Evolutionary conservation across 2,888 invertebrate genomes (phyloP), one percentile per base, ranked within the genome.

Genomic region (Bruchidius siliquastri): DNA sequence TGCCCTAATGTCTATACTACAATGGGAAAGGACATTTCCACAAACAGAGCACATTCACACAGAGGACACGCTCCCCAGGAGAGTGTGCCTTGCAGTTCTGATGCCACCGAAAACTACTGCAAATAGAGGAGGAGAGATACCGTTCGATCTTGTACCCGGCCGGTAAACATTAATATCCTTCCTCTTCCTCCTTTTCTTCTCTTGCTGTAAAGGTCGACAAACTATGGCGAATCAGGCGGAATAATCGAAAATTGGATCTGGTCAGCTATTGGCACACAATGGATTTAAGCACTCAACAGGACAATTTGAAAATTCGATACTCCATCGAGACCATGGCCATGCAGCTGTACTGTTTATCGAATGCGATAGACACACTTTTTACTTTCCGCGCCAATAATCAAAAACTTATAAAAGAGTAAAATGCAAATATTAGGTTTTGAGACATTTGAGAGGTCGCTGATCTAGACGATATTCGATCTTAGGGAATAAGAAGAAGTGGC

Each of bases 41-140:
- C 81, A 81, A 82, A 82, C 81, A 81, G 80, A 81, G 80, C 81
- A 78, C 81, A 49, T 49, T 49, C 49, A 49, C 49, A 49, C 49
- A 49, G 49, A 49, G 49, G 49, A 49, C 49, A 49, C 49, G 49
- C 49, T 49, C 49, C 49, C 49, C 49, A 13, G 49, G 49, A 49
- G 49, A 49, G 49, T 49, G 49, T 49, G 49, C 49, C 49, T 18
- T 49, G 49, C 49, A 49, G 49, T 49, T 49, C 49, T 49, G 49
- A 49, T 49, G 49, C 49, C 49, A 13, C 49, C 49, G 49, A 49
- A 26, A 49, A 49, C 49, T 49, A 49, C 49, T 49, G 1, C 49
- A 49, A 49, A 49, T 49, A 49, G 49, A 49, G 49, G 49, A 49
- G 49, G 49, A 18, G 49, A 49, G 49, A 26, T 2, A 26, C 26